A percentile compares a stretch with the other conserved stretches of the same genome.
These are phyloP conservation scores for Spea bombifrons DNA, from an alignment of 2,113 vertebrate species.

Conservation along the genomic window DNA sequence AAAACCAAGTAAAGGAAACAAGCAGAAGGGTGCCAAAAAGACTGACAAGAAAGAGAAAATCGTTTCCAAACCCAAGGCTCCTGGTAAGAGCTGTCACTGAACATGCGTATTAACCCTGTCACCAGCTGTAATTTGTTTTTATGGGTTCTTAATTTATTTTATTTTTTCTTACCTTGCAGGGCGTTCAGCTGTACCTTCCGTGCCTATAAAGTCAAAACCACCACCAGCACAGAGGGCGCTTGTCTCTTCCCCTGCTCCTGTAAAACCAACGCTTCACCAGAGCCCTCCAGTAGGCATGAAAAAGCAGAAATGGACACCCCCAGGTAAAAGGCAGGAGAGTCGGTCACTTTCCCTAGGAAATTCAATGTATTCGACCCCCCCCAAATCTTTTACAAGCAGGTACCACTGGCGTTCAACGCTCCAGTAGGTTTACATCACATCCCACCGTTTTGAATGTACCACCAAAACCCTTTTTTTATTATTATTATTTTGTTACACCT, in stretches of 20 bases:
- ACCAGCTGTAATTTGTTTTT: neutral
- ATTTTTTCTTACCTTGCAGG: neutral
- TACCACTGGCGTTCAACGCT: no score
- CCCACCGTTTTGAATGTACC: no score
- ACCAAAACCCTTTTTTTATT: no score
- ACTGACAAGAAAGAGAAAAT: conserved; percentile 13
- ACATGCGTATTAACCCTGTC: no score
- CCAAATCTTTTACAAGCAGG: no score
- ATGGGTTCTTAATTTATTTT: neutral
- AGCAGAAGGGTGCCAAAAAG: neutral
- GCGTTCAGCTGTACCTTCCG: neutral
- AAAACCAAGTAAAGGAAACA: neutral
- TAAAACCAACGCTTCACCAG: neutral
- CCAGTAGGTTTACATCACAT: no score
- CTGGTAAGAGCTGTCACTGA: conserved; percentile 6
- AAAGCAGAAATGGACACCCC: conserved; percentile 29
- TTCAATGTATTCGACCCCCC: no score
- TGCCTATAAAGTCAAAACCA: conserved; percentile 10
- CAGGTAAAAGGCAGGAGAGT: conserved; percentile 1
- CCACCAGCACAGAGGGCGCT: neutral
- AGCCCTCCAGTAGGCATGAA: conserved; percentile 7
- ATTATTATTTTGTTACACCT: no score
- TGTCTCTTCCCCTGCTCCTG: neutral
- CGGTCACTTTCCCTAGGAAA: no score
- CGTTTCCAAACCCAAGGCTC: neutral